Base-by-base conservation (phyloP, 2,888 invertebrate genomes). In the Oscheius onirici region DNA sequence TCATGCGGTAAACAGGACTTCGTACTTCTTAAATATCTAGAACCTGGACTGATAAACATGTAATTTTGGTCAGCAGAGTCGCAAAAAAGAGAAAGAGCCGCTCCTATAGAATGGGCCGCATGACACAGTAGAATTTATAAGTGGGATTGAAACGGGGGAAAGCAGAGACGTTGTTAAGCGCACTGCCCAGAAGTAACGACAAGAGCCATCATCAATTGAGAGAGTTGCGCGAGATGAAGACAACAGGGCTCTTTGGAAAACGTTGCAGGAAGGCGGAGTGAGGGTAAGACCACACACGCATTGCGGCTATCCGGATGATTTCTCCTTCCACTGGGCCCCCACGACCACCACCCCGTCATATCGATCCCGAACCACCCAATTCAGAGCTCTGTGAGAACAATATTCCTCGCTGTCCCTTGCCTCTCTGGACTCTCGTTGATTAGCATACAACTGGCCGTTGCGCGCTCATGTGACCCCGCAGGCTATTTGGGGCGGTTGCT, bases 391-490 rank as follows among this genome's bases (percentile, higher is more conserved):
- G 54, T 57, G 51, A 58, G 46, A 43, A 57, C 69, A 51, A 69
- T 57, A 51, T 57, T 57, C 51, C 58, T 49, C 60, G n/a, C 58
- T n/a, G 49, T 57, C 51, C 49, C 69, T 49, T 43, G 15, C 69
- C 49, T 49, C 63, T 63, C 63, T 63, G 63, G 63, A n/a, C 63
- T 63, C 63, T 63, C 63, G 63, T 49, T 69, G 57, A 69, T 69
- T 69, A 69, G 69, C 69, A 69, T 69, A 58, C 63, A 63, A 46
- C 63, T 34, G 49, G 49, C 54, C 60, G 20, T 46, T 24, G 43
- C 40, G 13, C 44, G 43, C 66, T 66, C 66, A 66, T 51, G 51
- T 66, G 66, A 66, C 66, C 67, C 63, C 49, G 61, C 46, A 43
- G 57, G 67, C 67, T 68, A 68, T 68, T 68, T 68, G 44, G 54